Evolutionary conservation across 2,888 invertebrate genomes (phyloP), one percentile per base, ranked within the genome.

Genomic region (Trissoscelio sp.): DNA sequence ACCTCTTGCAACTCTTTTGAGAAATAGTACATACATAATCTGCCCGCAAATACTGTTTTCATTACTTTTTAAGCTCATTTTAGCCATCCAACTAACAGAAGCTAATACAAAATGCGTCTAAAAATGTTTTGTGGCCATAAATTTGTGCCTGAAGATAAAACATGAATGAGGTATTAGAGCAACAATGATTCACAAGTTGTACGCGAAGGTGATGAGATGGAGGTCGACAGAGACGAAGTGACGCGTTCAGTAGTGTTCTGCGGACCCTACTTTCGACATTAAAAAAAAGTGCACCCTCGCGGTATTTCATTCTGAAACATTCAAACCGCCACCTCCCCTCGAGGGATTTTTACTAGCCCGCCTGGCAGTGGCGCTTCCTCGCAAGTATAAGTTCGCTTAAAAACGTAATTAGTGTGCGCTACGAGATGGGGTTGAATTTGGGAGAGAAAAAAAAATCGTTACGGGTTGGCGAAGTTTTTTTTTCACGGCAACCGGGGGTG

Each of bases 381-480:
- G 85, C 88, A 86, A 89, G 89, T 82, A 70, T 90, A 90, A 90
- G 89, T 90, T 89, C 89, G 90, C 89, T 89, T 89, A 90, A 89
- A 89, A 89, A 89, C 89, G 89, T 90, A 90, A 90, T 90, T 89
- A 90, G 89, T 88, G 88, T 87, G 88, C 89, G 87, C 72, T 79
- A 80, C 84, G 87, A 83, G 88, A 89, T 88, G 87, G 88, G 89
- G 88, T 88, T 88, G 86, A 79, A 85, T 83, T 74, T 39, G 64
- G 73, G 74, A 83, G 72, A 72, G 81, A 83, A 14, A 85, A 87
- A 88, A 86, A 88, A 86, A 87, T 86, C 85, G 87, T 87, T 86
- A 87, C 86, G 88, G 88, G 86, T 88, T 87, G 83, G 85, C 85
- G 87, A 79, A 81, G 83, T 82, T 84, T 87, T 88, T 88, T 88